Evolutionary conservation across 1,140 invertebrate genomes (phyloP).

Genomic region (Bombus fervidus): DNA sequence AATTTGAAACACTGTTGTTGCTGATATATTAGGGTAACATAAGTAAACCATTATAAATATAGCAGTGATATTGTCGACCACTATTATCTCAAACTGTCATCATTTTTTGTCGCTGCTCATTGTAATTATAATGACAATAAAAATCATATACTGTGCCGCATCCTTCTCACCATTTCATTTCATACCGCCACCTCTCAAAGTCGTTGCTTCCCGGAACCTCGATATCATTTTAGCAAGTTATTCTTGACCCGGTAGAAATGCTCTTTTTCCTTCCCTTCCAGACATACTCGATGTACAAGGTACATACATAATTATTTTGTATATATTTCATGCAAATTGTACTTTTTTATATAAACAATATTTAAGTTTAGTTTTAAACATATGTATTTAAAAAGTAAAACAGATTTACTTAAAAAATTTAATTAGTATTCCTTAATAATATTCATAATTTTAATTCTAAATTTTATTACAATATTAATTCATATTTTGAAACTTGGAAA

Average conservation of each 20-base stretch:
- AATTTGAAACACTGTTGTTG: background rate
- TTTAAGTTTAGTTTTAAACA: background rate
- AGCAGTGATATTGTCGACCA: background rate
- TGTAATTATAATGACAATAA: slow-evolving; percentile 64
- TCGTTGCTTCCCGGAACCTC: background rate
- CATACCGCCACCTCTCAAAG: slow-evolving; percentile 43
- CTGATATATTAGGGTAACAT: background rate
- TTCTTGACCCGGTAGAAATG: background rate
- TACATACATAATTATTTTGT: background rate
- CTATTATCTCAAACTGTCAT: background rate
- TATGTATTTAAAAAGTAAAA: background rate
- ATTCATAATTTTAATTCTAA: too few species aligned
- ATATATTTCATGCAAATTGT: background rate
- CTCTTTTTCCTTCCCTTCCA: background rate
- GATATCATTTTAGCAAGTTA: background rate
- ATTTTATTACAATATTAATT: background rate
- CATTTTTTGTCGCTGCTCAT: slow-evolving; percentile 23
- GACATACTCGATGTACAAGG: background rate
- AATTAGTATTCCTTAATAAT: background rate
- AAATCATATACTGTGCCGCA: slow-evolving; percentile 56
- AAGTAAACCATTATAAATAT: background rate
- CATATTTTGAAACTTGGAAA: background rate
- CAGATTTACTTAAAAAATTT: background rate
- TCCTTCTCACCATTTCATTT: slow-evolving; percentile 60
- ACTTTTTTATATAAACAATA: background rate